Evolutionary conservation across 2,888 invertebrate genomes (phyloP).

Genomic region (Tiphia femorata): DNA sequence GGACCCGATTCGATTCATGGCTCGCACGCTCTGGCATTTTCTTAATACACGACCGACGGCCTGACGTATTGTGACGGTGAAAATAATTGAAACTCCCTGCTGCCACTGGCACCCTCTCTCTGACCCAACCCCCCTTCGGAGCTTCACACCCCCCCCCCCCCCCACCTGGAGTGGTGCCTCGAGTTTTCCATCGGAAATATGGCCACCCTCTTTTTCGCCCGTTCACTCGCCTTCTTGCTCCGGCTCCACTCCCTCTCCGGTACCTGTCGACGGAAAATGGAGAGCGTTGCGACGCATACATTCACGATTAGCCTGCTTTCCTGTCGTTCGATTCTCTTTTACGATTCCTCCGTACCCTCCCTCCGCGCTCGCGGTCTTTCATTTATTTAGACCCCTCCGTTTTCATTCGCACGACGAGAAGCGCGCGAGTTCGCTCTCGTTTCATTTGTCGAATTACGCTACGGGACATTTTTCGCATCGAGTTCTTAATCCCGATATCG

Average conservation of each 20-base stretch:
- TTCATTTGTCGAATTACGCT: too few species aligned
- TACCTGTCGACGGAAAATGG: too few species aligned
- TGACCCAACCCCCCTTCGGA: not conserved
- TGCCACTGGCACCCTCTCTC: not conserved
- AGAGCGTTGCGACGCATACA: not conserved
- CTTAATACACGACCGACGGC: conserved; percentile 58
- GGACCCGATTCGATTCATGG: conserved; percentile 60
- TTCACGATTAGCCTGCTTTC: not conserved
- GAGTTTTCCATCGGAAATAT: not conserved
- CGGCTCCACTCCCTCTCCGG: conserved; percentile 15
- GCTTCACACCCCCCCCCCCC: not conserved
- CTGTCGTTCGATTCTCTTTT: not conserved
- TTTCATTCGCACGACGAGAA: too few species aligned
- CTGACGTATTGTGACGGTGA: conserved; percentile 51
- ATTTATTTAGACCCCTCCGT: not conserved
- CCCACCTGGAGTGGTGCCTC: too few species aligned
- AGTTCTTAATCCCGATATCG: too few species aligned
- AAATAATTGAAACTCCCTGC: conserved; percentile 46
- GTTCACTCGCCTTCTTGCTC: too few species aligned
- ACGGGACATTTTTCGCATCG: too few species aligned
- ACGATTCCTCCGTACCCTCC: not conserved
- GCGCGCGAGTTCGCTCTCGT: too few species aligned
- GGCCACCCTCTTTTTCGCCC: not conserved
- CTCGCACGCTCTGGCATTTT: conserved; percentile 59
- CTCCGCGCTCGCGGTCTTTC: not conserved